Conservation (phyloP, 1,140 invertebrate species). For the Protaetia brevitarsis region DNA sequence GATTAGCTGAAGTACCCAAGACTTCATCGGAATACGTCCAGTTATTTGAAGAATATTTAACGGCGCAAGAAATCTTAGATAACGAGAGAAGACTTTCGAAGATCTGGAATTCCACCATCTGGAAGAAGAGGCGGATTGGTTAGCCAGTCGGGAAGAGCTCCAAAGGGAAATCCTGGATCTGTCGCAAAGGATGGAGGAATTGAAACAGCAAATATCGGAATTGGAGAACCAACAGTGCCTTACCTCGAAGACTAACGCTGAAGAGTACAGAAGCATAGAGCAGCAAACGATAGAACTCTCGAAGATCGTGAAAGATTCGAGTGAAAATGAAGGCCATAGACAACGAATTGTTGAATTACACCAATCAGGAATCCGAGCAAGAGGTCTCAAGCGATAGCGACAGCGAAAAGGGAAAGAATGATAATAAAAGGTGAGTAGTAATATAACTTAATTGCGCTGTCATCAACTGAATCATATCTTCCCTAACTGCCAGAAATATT, state of each 20-base stretch:
- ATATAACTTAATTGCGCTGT: too few relatives aligned
- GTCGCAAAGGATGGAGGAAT: conserved; percentile 60
- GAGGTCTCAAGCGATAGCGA: conserved; percentile 46
- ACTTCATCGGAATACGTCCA: conserved; percentile 51
- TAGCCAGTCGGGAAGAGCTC: conserved; percentile 77
- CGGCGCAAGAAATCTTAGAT: conserved; percentile 66
- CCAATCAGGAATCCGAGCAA: conserved; percentile 44
- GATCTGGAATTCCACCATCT: conserved; percentile 92
- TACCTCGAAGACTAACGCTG: conserved; percentile 40
- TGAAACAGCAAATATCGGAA: conserved; percentile 61
- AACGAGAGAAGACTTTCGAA: conserved; percentile 81
- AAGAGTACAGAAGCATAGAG: conserved; percentile 44
- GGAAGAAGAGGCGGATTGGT: conserved; percentile 82
- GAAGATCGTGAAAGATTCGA: conserved; percentile 40
- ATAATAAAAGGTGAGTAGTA: conserved; percentile 26
- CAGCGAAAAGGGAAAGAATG: conserved; percentile 42
- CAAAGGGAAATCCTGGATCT: conserved; percentile 72
- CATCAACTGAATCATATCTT: too few relatives aligned
- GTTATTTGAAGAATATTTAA: conserved; percentile 59
- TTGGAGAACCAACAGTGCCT: conserved; percentile 61
- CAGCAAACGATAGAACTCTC: conserved; percentile 42
- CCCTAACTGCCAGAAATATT: too few relatives aligned
- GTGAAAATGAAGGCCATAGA: conserved; percentile 39
- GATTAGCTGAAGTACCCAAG: conserved; percentile 42
- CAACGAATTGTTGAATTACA: conserved; percentile 35